Base-by-base conservation (phyloP, 2,113 vertebrate species). In the Chascanopsetta lugubris region DNA sequence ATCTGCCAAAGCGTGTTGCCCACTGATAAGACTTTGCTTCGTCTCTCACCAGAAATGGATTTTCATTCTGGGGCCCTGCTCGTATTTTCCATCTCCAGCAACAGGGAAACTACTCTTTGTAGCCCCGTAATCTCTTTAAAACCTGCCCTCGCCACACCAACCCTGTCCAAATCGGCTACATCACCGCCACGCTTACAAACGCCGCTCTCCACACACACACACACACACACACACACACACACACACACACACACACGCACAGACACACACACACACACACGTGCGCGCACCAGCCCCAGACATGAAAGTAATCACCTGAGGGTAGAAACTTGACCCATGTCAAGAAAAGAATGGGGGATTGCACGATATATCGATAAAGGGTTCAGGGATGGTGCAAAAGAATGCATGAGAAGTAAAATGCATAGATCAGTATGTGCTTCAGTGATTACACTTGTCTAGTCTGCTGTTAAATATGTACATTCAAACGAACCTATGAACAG, bases 381-480 rank as follows among this genome's bases (percentile, higher is more conserved):
- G 65, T 83, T 34, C 69, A 62, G 43, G 69, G 67, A 83, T 87
- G 87, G 84, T 88, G 85, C 85, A 88, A 88, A 84, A 45, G 69
- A 84, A 87, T 76, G 72, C 78, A 75, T 80, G 79, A 85, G 32
- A 77, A 48, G 50, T 80, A 71, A 59, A 89, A 90, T 90, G 89
- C 88, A 91, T 91, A 91, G 89, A 86, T 90, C 80, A 70, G 70
- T 84, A 77, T 89, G 88, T 90, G 85, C 88, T 84, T 83, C 73
- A 57, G 38, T 58, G 50, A 75, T 77, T 80, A 79, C 34, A 34
- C 71, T 65, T 67, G 18, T 55, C 30, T 46, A 61, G 36, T 77
- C 59, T 55, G 24, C 32, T 79, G 78, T 73, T 84, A 82, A 84
- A 43, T 80, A 76, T 76, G 24, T 82, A 84, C 87, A 87, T 88